phyloP scores from a whole-genome alignment of 2,888 invertebrate species.

The Andrena haemorrhoa region DNA sequence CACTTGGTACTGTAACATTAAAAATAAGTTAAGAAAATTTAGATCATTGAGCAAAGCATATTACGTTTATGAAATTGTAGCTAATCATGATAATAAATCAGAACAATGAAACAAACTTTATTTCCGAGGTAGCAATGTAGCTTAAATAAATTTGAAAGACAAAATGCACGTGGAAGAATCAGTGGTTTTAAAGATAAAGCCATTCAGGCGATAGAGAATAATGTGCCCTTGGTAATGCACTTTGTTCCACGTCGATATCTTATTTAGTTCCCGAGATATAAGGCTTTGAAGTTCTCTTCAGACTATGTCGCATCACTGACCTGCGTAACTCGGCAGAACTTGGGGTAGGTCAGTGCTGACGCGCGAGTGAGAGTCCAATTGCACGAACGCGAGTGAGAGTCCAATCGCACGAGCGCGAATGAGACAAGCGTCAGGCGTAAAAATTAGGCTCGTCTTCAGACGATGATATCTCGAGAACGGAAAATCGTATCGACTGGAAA shows the following conservation, averaged over 20 bases:
- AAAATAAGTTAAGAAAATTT: too few relatives aligned
- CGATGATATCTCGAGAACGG: constrained; percentile 22
- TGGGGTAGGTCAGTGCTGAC: neutral
- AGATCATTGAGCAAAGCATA: too few relatives aligned
- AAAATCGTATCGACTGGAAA: neutral
- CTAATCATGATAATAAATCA: too few relatives aligned
- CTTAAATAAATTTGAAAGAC: too few relatives aligned
- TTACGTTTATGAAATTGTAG: too few relatives aligned
- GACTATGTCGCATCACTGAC: neutral
- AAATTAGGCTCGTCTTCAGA: constrained; percentile 10
- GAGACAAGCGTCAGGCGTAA: neutral
- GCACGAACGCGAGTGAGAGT: neutral
- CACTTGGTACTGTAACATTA: too few relatives aligned
- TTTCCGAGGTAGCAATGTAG: too few relatives aligned
- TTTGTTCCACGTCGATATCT: constrained; percentile 15
- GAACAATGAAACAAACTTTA: too few relatives aligned
- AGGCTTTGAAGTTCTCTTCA: neutral
- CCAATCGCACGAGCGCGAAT: neutral
- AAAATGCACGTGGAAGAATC: neutral
- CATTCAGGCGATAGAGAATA: neutral
- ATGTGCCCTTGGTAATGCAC: neutral
- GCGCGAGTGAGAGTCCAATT: neutral
- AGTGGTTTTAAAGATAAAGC: neutral
- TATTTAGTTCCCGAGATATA: constrained; percentile 19
- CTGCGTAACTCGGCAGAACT: neutral